These are phyloP conservation scores for Atta texana DNA, from an alignment of 1,140 invertebrate genomes.

Conservation along the genomic window DNA sequence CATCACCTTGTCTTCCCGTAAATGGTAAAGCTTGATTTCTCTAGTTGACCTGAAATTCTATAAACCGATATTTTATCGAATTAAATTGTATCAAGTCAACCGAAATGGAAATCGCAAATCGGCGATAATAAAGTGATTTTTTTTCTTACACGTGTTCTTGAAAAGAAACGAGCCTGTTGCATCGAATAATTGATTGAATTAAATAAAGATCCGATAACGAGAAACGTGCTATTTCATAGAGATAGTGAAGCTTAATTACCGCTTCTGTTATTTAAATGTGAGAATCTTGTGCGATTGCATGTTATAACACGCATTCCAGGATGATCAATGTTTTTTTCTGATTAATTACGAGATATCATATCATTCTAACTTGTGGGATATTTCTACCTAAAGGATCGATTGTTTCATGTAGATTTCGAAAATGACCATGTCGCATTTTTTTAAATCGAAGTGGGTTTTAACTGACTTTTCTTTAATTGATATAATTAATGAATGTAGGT, in stretches of 20 bases:
- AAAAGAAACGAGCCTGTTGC: background rate
- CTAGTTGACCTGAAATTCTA: slow-evolving; percentile 15
- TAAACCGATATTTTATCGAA: background rate
- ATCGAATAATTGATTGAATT: background rate
- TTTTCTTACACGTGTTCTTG: slow-evolving; percentile 5
- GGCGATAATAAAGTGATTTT: slow-evolving; percentile 27
- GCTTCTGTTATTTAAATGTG: slow-evolving; percentile 12
- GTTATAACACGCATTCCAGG: slow-evolving; percentile 13
- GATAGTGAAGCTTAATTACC: background rate
- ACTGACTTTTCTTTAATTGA: slow-evolving; percentile 13
- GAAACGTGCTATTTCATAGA: background rate
- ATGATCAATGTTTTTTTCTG: background rate
- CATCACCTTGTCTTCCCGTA: slow-evolving; percentile 21
- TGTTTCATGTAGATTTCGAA: background rate
- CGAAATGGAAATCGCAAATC: slow-evolving; percentile 17
- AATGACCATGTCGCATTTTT: background rate
- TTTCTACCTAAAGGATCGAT: background rate
- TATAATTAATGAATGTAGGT: slow-evolving; percentile 16
- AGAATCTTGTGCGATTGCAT: slow-evolving; percentile 12
- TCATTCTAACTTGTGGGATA: slow-evolving; percentile 15
- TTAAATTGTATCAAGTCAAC: slow-evolving; percentile 26
- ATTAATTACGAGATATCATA: slow-evolving; percentile 12
- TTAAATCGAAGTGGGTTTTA: slow-evolving; percentile 1
- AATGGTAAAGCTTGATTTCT: background rate
- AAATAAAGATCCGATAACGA: background rate